Base-by-base conservation (phyloP, 1,140 invertebrate genomes). In the Drosophila jambulina region DNA sequence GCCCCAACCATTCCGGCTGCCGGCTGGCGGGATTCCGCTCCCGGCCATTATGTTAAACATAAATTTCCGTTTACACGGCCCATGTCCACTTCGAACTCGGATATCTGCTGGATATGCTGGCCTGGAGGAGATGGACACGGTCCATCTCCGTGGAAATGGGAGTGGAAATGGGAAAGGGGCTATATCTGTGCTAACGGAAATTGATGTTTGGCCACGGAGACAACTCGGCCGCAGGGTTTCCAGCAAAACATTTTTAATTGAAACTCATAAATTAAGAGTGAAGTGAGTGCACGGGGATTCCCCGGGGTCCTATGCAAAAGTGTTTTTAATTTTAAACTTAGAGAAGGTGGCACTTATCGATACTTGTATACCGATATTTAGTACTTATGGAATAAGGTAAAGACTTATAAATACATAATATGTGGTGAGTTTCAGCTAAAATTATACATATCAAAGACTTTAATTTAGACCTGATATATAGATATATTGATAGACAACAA, bases 11-110 rank as follows among this genome's bases (percentile, higher is more conserved):
- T 19, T 15, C 43, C 6, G 19, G 4, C 45, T 9, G 23, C 45
- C 43, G 43, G 43, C 43, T 48, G 46, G 17, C 48, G 21, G 40
- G 23, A 10, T 36, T 58, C 54, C 36, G 9, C 27, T 57, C 21
- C 72, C 38, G 70, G 67, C 78, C 83, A 80, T 87, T 88, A 87
- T 87, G 80, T 88, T 81, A 81, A 84, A 81, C 84, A 88, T 88
- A 90, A 90, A 88, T 90, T 85, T 85, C 70, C 80, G 75, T 36
- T 70, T 75, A 81, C 78, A 81, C 53, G 64, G 36, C 38, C 32
- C 40, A 40, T 58, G 69, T 48, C 69, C 69, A 71, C 25, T 48
- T 49, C n/a, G 12, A 17, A 32, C 42, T 25, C 12, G 32, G 7
- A 63, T 34, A 67, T 45, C 17, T 34, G 32, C 17, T 13, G 58